Conservation (phyloP, 2,888 invertebrate genomes). For the Cryptosula pallasiana region DNA sequence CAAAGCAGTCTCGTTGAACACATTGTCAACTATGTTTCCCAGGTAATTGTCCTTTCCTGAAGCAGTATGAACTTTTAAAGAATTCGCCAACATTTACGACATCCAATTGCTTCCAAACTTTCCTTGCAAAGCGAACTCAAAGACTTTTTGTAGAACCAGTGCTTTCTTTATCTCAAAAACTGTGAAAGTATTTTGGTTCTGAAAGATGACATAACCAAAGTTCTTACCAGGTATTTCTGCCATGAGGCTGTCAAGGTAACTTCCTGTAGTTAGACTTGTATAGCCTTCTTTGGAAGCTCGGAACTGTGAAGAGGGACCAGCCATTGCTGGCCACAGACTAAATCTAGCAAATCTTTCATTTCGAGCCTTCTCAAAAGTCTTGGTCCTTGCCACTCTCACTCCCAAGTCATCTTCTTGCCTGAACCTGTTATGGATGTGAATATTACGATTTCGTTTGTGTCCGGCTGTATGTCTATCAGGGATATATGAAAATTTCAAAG, state of each 20-base stretch:
- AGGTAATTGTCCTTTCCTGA: slow-evolving; percentile 33
- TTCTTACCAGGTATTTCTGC: slow-evolving; percentile 34
- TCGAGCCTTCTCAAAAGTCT: neutral
- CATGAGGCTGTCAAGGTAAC: slow-evolving; percentile 34
- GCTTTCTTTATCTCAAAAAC: too few species aligned
- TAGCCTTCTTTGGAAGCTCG: slow-evolving; percentile 14
- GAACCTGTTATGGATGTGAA: slow-evolving; percentile 22
- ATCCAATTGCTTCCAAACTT: too few species aligned
- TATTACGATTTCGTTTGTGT: neutral
- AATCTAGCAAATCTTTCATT: slow-evolving; percentile 12
- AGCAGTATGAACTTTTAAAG: neutral
- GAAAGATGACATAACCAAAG: too few species aligned
- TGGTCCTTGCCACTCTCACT: slow-evolving; percentile 28
- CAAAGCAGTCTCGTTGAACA: slow-evolving; percentile 28
- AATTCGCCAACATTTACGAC: too few species aligned
- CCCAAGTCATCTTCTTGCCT: slow-evolving; percentile 36
- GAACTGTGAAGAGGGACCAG: neutral
- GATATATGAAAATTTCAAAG: neutral
- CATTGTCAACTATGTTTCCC: slow-evolving; percentile 30
- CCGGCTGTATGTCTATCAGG: neutral
- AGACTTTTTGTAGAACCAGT: too few species aligned
- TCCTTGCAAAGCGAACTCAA: too few species aligned
- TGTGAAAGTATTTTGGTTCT: too few species aligned
- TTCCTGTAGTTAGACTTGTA: slow-evolving; percentile 20
- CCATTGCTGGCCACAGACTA: slow-evolving; percentile 15